Percentiles rank a stretch among this genome's conserved stretches.
Evolutionary conservation across 2,888 invertebrate species (phyloP).

Genomic region (Griposia aprilina): DNA sequence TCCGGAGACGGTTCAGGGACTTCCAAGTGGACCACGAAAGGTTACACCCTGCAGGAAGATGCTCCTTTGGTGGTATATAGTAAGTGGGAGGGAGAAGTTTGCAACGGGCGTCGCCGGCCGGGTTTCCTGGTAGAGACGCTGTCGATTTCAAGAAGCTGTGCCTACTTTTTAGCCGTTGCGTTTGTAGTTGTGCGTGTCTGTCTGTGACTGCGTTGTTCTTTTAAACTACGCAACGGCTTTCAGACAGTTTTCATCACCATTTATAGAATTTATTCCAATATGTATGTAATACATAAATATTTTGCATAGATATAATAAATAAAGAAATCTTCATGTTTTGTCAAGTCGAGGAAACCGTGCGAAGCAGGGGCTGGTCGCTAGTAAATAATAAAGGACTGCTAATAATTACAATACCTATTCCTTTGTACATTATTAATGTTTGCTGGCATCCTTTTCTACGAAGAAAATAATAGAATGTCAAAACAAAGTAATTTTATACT

Average conservation of each 20-base stretch:
- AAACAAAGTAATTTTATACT: slow-evolving; percentile 15
- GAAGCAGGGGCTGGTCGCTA: neutral
- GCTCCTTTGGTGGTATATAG: too few relatives aligned
- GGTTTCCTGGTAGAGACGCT: too few relatives aligned
- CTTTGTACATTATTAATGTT: neutral
- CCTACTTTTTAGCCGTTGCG: too few relatives aligned
- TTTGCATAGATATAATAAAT: neutral
- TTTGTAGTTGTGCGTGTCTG: too few relatives aligned
- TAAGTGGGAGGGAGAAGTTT: too few relatives aligned
- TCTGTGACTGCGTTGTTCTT: neutral
- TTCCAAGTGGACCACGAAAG: too few relatives aligned
- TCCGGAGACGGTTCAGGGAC: too few relatives aligned
- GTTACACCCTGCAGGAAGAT: too few relatives aligned
- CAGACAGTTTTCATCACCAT: neutral
- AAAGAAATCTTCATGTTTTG: too few relatives aligned
- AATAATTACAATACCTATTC: neutral
- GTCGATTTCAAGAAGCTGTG: too few relatives aligned
- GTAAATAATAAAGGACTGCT: neutral
- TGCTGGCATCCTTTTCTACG: neutral
- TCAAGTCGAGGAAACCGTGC: too few relatives aligned
- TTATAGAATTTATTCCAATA: neutral
- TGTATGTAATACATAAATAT: neutral
- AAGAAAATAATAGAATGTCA: neutral
- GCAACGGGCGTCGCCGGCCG: too few relatives aligned
- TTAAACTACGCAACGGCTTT: neutral